These are phyloP conservation scores for Odontophorus gujanensis DNA, from an alignment of 2,113 vertebrate species.

Conservation along the genomic window DNA sequence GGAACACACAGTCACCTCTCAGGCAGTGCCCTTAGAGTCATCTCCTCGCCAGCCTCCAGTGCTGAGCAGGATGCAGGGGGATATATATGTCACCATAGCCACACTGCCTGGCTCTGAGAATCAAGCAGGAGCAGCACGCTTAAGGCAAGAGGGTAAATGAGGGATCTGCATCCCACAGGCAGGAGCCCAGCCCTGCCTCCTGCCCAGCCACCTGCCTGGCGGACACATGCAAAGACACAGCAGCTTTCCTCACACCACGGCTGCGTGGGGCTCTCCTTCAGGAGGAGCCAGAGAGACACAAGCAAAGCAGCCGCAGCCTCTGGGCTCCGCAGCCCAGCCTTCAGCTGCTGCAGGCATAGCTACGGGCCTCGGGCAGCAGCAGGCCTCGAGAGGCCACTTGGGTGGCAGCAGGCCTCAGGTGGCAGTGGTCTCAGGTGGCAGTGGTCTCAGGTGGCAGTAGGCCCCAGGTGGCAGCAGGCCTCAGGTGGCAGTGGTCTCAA, in stretches of 20 bases:
- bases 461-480: no score
- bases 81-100: not conserved
- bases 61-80: not conserved
- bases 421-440: no score
- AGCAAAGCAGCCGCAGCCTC: not conserved
- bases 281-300: slow-evolving; percentile 55
- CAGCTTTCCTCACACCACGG: not conserved
- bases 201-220: not conserved
- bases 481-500: no score
- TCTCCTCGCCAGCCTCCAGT: not conserved
- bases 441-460: no score
- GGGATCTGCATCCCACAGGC: not conserved
- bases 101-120: not conserved
- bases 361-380: no score
- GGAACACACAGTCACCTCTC: not conserved
- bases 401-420: no score
- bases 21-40: not conserved
- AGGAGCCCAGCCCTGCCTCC: not conserved
- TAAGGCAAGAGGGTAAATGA: not conserved
- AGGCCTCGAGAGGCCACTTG: no score
- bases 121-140: not conserved
- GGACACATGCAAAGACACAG: not conserved
- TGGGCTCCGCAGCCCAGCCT: not conserved
- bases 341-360: no score
- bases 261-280: slow-evolving; percentile 40